Evolutionary conservation across 2,113 vertebrate genomes (phyloP), one percentile per base, ranked within the genome.

Genomic region (Alouatta palliata): DNA sequence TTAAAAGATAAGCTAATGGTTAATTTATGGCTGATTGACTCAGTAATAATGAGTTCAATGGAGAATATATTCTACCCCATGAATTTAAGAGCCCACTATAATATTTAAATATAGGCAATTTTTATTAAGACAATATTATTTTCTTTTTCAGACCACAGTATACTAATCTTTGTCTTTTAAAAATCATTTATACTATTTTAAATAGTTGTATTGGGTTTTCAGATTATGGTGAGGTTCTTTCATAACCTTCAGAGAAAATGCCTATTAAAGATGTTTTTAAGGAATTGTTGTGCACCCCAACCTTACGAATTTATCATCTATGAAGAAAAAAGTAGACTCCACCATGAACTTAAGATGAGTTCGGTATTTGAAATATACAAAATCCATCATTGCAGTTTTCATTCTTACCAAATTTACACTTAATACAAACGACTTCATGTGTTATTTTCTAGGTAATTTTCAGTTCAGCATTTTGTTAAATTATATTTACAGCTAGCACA

Each of bases 391-490:
- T 47, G 11, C 27, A 30, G 81, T 92, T 97, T 90, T 25, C 84
- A 88, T n/a, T 76, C 8, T 87, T 71, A 75, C 76, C 64, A 95
- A 97, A 94, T 75, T 92, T 92, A 97, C 70, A 90, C 68, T 89
- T 83, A 92, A 91, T 92, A 91, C 45, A 96, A 92, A 80, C 83
- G 56, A 89, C 68, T 70, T 96, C 87, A 85, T 81, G n/a, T 87
- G 32, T 88, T 87, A 76, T 85, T 96, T 96, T 83, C 81, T 88
- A 61, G 47, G 90, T 87, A 88, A 88, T 95, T 96, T 95, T 94
- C 81, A 96, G 91, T 92, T 96, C 95, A 94, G 71, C 77, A 58
- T 92, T 96, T 94, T 95, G 73, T 83, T 87, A 90, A 93, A 70
- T 84, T 75, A 45, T 97, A 96, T 94, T 96, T 87, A 40, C 80